Evolutionary conservation across 37 sponge, comb jelly and placozoan genomes (phyloP), one percentile per base, ranked within the genome.

Genomic region (Ianthella basta): DNA sequence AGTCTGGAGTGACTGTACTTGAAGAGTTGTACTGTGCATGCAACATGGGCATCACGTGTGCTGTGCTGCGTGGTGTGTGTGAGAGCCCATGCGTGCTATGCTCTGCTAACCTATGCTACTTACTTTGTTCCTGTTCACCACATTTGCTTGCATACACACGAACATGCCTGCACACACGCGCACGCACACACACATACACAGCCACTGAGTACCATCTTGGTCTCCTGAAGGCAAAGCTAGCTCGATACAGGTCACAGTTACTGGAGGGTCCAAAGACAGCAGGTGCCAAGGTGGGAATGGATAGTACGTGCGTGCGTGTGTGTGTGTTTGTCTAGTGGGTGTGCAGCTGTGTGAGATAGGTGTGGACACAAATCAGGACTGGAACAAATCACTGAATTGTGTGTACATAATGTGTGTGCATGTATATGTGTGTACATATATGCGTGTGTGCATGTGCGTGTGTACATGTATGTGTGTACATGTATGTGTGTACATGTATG

Each of bases 151-250:
- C 50, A 44, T 8, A 44, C 50, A 44, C 50, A 44, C 50, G 3
- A 10, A 8, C 50, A 44, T 44, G 50, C 50, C 3, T 8, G 50
- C 50, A 44, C 8, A 8, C 50, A 44, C 50, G 50, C 8, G 50
- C 50, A 8, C 50, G 8, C 50, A 44, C 50, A 44, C 50, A 68
- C 37, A 72, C 27, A 29, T 72, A n/a, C 68, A 29, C 85, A 96
- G 99, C 99, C 18, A 99, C 99, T 59, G 99, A 99, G 84, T 99
- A 97, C 75, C 99, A 99, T 60, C 81, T 99, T 79, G 99, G 99
- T 20, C 68, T 97, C 33, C 89, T 99, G 84, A 99, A 99, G 80
- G 99, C 99, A 18, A 99, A 99, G 75, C 88, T 99, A 5, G 99
- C 99, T 60, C 97, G 97, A 60, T 99, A 97, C 79, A 83, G 99